phyloP scores from a whole-genome alignment of 2,888 invertebrate species.

The Cosmia pyralina region DNA sequence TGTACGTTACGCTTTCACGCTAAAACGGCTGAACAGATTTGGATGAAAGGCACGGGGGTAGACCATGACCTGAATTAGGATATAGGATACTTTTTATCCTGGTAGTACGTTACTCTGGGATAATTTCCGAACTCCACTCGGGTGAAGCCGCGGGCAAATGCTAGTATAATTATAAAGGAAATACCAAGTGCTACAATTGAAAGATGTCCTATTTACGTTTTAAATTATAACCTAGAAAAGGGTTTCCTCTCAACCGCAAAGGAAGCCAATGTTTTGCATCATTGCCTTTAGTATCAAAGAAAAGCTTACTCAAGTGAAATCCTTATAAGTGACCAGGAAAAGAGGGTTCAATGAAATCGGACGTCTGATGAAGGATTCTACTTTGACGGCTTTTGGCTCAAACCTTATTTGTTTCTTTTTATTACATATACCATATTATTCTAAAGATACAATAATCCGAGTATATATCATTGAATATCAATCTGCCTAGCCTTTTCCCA shows the following conservation, averaged over 20 bases:
- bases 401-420: constrained; percentile 3
- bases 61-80: too few species aligned
- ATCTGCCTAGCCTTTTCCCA: too few species aligned
- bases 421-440: not conserved
- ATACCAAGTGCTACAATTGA: not conserved
- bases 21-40: too few species aligned
- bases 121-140: too few species aligned
- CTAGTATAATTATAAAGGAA: not conserved
- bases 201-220: not conserved
- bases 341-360: constrained; percentile 42
- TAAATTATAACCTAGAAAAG: not conserved
- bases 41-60: too few species aligned
- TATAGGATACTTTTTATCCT: too few species aligned
- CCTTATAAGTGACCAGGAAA: constrained; percentile 44
- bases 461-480: too few species aligned
- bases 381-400: not conserved
- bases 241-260: not conserved
- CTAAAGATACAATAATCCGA: too few species aligned
- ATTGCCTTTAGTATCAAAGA: constrained; percentile 26
- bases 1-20: too few species aligned
- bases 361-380: constrained; percentile 38
- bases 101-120: too few species aligned
- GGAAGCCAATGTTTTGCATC: constrained; percentile 23
- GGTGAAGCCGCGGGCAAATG: too few species aligned
- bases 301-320: constrained; percentile 40